Conservation (phyloP, 2,797 vertebrate genomes). For the Anguilla anguilla region DNA sequence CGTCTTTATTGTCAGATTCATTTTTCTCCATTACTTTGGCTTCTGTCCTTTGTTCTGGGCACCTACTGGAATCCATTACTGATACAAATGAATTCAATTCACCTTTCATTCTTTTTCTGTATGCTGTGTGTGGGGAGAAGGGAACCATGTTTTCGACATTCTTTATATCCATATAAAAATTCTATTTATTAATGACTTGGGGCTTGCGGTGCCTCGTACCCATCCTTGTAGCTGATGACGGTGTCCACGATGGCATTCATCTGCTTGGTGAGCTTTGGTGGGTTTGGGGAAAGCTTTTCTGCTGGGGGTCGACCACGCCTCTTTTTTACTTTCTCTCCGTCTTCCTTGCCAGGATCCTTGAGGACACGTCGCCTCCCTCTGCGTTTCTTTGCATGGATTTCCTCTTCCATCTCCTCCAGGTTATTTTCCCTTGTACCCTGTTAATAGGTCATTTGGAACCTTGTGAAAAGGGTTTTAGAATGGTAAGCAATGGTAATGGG, state of each 20-base stretch:
- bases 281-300: conserved; percentile 95
- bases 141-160: neutral
- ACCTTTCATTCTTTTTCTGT: neutral
- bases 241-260: conserved; percentile 97
- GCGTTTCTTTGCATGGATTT: conserved; percentile 90
- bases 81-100: neutral
- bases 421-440: conserved; percentile 87
- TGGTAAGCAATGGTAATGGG: neutral
- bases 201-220: conserved; percentile 67
- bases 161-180: neutral
- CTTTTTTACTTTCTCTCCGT: conserved; percentile 92
- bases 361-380: conserved; percentile 87
- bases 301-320: conserved; percentile 93
- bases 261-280: conserved; percentile 91
- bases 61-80: too few species aligned
- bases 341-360: conserved; percentile 81
- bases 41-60: too few species aligned
- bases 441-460: conserved; percentile 39
- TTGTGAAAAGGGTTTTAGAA: neutral
- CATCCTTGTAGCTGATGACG: conserved; percentile 97
- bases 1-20: too few species aligned
- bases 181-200: neutral
- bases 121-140: neutral
- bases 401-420: conserved; percentile 95
- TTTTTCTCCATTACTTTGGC: too few species aligned